Percentiles rank a stretch among this genome's conserved stretches.
phyloP scores from a whole-genome alignment of 2,113 vertebrate genomes.

The Globicephala melas region DNA sequence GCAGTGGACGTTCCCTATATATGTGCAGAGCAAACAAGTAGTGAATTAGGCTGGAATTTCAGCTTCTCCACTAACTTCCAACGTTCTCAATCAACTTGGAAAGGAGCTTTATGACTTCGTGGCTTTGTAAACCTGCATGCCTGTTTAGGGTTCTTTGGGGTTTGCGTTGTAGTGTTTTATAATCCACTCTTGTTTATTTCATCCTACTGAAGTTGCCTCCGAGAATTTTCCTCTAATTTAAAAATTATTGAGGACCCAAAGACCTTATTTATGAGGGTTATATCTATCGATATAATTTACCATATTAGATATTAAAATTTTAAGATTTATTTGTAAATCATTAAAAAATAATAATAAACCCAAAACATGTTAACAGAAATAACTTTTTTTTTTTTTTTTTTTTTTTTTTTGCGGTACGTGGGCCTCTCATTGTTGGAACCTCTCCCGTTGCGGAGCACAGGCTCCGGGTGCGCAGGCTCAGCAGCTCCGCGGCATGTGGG shows the following conservation, averaged over 20 bases:
- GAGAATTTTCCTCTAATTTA: neutral
- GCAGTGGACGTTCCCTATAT: neutral
- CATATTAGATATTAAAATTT: neutral
- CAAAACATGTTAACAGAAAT: neutral
- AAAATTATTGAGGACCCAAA: neutral
- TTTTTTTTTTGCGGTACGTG: too few species aligned
- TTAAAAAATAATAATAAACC: neutral
- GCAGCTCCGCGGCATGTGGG: too few species aligned
- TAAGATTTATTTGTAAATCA: slow-evolving; percentile 15
- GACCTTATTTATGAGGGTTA: neutral
- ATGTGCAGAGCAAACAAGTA: neutral
- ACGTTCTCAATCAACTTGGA: neutral
- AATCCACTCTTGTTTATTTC: neutral
- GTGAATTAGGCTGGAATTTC: neutral
- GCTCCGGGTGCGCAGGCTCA: too few species aligned
- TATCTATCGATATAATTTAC: neutral
- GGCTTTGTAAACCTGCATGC: neutral
- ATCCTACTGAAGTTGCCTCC: neutral
- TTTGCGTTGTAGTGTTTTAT: neutral
- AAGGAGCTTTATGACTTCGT: neutral
- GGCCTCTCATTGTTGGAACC: too few species aligned
- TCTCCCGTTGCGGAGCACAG: too few species aligned
- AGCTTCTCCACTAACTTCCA: neutral
- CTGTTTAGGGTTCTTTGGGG: neutral
- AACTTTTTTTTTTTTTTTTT: neutral